phyloP scores from a whole-genome alignment of 2,113 vertebrate species.

The Ctenodactylus gundi region DNA sequence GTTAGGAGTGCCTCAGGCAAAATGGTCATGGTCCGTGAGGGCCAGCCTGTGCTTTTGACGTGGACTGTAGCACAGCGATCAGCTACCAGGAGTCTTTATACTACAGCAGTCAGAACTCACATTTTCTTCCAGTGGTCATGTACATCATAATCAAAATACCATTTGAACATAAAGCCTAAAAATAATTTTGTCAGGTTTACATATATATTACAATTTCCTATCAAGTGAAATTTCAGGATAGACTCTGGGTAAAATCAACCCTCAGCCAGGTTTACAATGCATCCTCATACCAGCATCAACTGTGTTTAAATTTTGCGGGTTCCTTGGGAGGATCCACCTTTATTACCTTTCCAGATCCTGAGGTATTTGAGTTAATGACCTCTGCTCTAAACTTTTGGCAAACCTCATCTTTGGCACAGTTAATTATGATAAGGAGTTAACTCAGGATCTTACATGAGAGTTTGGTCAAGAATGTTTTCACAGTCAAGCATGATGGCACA shows the following conservation, averaged over 20 bases:
- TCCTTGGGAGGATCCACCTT: neutral
- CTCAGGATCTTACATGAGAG: neutral
- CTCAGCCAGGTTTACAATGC: rapidly evolving
- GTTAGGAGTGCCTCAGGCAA: neutral
- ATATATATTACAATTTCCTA: neutral
- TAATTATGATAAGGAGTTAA: constrained; percentile 28
- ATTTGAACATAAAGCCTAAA: neutral
- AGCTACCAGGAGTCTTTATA: neutral
- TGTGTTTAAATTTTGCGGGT: neutral
- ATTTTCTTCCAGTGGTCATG: neutral
- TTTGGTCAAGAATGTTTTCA: neutral
- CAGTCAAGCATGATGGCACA: neutral
- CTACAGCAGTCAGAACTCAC: neutral
- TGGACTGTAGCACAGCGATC: neutral
- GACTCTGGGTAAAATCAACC: neutral
- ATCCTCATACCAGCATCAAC: neutral
- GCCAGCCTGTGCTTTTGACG: neutral
- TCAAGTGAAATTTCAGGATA: neutral
- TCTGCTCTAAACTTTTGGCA: neutral
- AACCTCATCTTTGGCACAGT: constrained; percentile 24
- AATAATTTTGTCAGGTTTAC: neutral
- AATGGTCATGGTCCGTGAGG: rapidly evolving
- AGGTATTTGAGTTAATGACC: neutral
- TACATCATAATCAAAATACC: neutral
- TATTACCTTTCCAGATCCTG: neutral